phyloP scores from a whole-genome alignment of 2,113 vertebrate genomes.

The Chelonoidis abingdonii region DNA sequence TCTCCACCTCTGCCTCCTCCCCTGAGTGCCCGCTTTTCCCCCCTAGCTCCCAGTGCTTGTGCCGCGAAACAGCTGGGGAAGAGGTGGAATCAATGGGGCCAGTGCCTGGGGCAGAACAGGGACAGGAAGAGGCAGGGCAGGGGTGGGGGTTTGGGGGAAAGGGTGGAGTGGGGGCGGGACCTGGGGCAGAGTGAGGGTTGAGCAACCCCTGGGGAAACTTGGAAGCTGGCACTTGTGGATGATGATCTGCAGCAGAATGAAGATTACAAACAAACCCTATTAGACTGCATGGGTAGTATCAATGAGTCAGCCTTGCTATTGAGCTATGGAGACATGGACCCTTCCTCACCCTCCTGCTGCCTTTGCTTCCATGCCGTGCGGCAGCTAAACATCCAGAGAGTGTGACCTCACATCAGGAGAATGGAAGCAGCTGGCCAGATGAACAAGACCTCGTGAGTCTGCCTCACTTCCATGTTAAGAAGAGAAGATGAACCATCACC shows the following conservation, averaged over 20 bases:
- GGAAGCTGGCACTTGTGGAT: too few species aligned
- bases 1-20: too few species aligned
- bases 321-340: neutral
- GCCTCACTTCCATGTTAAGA: neutral
- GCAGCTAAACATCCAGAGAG: neutral
- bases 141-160: too few species aligned
- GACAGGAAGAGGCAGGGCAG: too few species aligned
- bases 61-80: too few species aligned
- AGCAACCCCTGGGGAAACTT: too few species aligned
- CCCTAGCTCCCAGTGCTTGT: too few species aligned
- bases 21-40: too few species aligned
- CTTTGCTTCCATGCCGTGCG: neutral
- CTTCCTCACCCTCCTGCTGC: neutral
- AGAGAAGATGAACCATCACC: accelerated
- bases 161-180: too few species aligned
- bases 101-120: too few species aligned
- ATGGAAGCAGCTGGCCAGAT: neutral
- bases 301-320: neutral
- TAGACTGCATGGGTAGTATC: neutral
- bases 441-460: neutral
- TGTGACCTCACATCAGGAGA: neutral
- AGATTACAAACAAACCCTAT: neutral
- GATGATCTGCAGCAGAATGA: neutral
- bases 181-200: too few species aligned
- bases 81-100: too few species aligned